Percentiles rank a stretch among this genome's conserved stretches.
These are phyloP conservation scores for Drosophila eohydei DNA, from an alignment of 2,888 invertebrate genomes.

Conservation along the genomic window DNA sequence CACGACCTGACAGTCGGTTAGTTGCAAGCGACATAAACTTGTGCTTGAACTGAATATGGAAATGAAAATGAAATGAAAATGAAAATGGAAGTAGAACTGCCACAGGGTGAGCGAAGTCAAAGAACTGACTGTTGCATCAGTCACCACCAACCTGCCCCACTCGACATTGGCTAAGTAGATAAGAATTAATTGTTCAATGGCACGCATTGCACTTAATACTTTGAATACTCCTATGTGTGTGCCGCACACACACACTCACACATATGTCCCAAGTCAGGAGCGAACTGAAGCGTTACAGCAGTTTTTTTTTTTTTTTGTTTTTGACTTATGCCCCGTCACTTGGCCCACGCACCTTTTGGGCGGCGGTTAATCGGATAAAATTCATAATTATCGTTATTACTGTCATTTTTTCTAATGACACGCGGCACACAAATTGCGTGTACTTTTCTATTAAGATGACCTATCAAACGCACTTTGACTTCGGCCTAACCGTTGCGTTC, in stretches of 20 bases:
- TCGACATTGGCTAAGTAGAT: conserved; percentile 71
- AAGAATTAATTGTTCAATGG: conserved; percentile 82
- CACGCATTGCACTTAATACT: conserved; percentile 81
- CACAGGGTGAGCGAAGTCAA: conserved; percentile 7
- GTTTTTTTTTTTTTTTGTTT: conserved; percentile 17
- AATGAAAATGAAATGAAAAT: conserved; percentile 32
- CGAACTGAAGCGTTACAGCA: conserved; percentile 37
- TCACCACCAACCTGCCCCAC: conserved; percentile 39
- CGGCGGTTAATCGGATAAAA: conserved; percentile 84
- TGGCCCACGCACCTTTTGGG: conserved; percentile 44
- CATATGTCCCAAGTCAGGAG: background rate
- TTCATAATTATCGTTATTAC: conserved; percentile 85
- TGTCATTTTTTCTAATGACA: conserved; percentile 82
- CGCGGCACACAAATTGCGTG: conserved; percentile 75
- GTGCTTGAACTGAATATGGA: conserved; percentile 45
- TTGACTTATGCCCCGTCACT: conserved; percentile 63
- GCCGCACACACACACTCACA: background rate
- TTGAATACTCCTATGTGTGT: conserved; percentile 51
- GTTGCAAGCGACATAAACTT: conserved; percentile 42
- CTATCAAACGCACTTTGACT: conserved; percentile 81
- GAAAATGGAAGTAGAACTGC: conserved; percentile 13
- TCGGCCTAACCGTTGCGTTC: conserved; percentile 30
- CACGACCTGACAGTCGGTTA: conserved; percentile 6
- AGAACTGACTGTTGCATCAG: conserved; percentile 76
- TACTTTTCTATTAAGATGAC: conserved; percentile 82